These are phyloP conservation scores for Enteromius fasciolatus DNA, from an alignment of 2,797 vertebrate species.

Conservation along the genomic window DNA sequence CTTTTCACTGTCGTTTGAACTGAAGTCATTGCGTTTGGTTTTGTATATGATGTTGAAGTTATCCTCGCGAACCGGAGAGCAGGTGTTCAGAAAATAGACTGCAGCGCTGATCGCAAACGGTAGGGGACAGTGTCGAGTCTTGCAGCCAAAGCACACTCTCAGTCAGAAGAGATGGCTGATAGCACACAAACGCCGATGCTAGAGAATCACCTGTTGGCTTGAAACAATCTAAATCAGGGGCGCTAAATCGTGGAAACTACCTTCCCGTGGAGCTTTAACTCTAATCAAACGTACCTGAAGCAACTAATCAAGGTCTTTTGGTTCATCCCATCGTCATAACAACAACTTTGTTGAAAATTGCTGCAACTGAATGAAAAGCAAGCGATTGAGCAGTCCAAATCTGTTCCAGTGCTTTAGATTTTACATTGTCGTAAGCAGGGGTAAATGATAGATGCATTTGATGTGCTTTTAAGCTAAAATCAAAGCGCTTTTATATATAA, in stretches of 20 bases:
- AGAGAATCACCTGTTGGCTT: slow-evolving; percentile 29
- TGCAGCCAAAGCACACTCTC: slow-evolving; percentile 56
- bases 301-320: slow-evolving; percentile 4
- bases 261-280: not conserved
- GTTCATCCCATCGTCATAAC: not conserved
- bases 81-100: slow-evolving; percentile 8
- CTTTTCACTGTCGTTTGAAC: not conserved
- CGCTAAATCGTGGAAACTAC: not conserved
- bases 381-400: not conserved
- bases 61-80: not conserved
- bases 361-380: not conserved
- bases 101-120: slow-evolving; percentile 40
- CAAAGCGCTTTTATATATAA: slow-evolving; percentile 14
- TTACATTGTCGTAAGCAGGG: slow-evolving; percentile 9
- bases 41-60: not conserved
- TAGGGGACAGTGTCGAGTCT: slow-evolving; percentile 80
- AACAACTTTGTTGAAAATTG: not conserved
- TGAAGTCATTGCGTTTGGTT: not conserved
- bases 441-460: slow-evolving; percentile 1
- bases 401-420: not conserved
- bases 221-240: not conserved
- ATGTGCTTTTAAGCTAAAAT: slow-evolving; percentile 14
- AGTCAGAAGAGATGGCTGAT: slow-evolving; percentile 59
- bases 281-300: slow-evolving; percentile 9
- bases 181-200: slow-evolving; percentile 8